Evolutionary conservation across 2,797 vertebrate genomes (phyloP), one percentile per base, ranked within the genome.

Genomic region (Champsocephalus gunnari): DNA sequence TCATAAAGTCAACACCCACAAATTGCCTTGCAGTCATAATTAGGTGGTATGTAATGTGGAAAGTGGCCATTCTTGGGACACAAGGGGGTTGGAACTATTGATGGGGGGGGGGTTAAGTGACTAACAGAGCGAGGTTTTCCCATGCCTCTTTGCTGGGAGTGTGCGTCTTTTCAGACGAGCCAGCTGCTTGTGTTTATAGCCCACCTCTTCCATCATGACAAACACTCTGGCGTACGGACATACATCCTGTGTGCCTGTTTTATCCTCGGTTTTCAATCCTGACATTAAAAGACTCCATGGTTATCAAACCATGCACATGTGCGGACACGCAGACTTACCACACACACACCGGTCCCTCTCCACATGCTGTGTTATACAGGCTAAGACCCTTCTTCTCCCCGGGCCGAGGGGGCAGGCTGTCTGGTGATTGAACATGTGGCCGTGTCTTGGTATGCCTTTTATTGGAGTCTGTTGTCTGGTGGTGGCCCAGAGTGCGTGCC

Each of bases 161-260:
- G 54, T 66, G 19, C 8, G 7, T 7, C 4, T 38, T 38, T 38
- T 38, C 66, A 8, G 53, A 68, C 62, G 70, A 61, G 34, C 66
- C 84, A 87, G 80, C 83, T 90, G 85, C 71, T 44, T 80, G 70
- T 86, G 82, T 83, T 91, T 86, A 85, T 76, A 21, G 64, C 73
- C 58, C 68, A 41, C 73, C 65, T 82, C 86, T 86, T 84, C 82
- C 71, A 83, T 89, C 81, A 54, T 45, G 68, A 75, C 71, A 74
- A 68, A 79, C 62, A 54, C 75, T 67, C 69, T 51, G 1, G 0
- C 44, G 34, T 59, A 64, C 54, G 59, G 17, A 54, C 66, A 48
- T 63, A 55, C 62, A 76, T 73, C 66, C 76, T 11, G n/a, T 61
- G 73, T 17, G 45, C 13, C 19, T 59, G 19, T 67, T 78, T 80